Conservation (phyloP, 2,113 vertebrate species). For the Elachura formosa region DNA sequence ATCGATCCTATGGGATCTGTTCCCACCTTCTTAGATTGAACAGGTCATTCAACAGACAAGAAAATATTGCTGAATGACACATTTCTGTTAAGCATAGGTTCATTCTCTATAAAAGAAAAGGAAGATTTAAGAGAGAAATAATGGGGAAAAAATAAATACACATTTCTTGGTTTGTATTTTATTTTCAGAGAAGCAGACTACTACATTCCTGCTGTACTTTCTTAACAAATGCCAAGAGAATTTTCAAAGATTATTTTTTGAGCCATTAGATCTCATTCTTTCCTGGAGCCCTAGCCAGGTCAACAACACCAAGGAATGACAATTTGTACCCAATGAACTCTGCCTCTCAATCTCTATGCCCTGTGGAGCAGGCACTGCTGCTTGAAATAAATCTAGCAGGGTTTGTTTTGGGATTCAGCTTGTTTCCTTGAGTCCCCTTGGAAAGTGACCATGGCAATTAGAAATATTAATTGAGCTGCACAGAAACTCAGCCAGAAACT, state of each 20-base stretch:
- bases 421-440: neutral
- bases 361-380: neutral
- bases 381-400: neutral
- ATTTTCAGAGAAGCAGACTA: neutral
- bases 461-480: slow-evolving; percentile 1
- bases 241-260: slow-evolving; percentile 55
- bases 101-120: neutral
- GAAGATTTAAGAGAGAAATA: neutral
- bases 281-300: slow-evolving; percentile 35
- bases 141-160: neutral
- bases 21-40: neutral
- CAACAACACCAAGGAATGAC: slow-evolving; percentile 4
- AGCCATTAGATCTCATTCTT: slow-evolving; percentile 43
- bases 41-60: neutral
- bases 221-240: slow-evolving; percentile 38
- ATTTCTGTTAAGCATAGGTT: neutral
- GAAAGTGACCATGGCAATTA: slow-evolving; percentile 3
- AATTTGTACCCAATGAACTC: neutral
- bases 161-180: neutral
- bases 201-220: slow-evolving; percentile 26
- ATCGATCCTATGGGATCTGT: neutral
- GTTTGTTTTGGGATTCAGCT: neutral
- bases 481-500: neutral
- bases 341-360: neutral
- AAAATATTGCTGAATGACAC: neutral